phyloP scores from a whole-genome alignment of 2,888 invertebrate species.

The Cryptocheilus praepositus region DNA sequence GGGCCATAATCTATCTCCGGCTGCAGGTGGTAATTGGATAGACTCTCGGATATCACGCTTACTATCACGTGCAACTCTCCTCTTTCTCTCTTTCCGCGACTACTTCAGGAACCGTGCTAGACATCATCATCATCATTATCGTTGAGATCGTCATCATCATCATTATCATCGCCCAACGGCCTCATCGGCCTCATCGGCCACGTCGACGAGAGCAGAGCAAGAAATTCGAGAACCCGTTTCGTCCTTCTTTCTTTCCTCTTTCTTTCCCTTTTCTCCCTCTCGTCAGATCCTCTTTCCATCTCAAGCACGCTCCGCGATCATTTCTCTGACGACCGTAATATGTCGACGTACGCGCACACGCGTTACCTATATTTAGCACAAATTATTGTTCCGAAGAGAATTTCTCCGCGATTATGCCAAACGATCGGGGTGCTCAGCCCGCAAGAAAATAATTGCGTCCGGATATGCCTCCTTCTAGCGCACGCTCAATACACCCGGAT shows the following conservation, averaged over 20 bases:
- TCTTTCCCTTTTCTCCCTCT: slow-evolving; percentile 18
- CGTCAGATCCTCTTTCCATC: slow-evolving; percentile 15
- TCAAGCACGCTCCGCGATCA: slow-evolving; percentile 7
- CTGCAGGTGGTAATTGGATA: slow-evolving; percentile 56
- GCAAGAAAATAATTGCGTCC: slow-evolving; percentile 57
- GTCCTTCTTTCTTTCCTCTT: slow-evolving; percentile 30
- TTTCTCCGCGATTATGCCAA: slow-evolving; percentile 63
- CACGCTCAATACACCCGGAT: slow-evolving; percentile 4
- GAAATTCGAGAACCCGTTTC: slow-evolving; percentile 52
- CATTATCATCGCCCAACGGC: slow-evolving; percentile 36
- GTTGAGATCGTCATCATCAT: slow-evolving; percentile 33
- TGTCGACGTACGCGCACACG: slow-evolving; percentile 40
- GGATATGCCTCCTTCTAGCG: slow-evolving; percentile 17
- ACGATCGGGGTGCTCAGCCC: slow-evolving; percentile 41
- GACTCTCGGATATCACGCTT: slow-evolving; percentile 36
- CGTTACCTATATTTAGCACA: slow-evolving; percentile 64
- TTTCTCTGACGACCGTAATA: slow-evolving; percentile 41
- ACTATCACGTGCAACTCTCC: slow-evolving; percentile 27
- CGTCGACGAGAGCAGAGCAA: slow-evolving; percentile 35
- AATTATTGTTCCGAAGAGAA: slow-evolving; percentile 61
- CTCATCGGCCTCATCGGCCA: background rate
- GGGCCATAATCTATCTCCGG: slow-evolving; percentile 56
- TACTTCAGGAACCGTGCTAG: slow-evolving; percentile 21
- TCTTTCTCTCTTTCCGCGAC: slow-evolving; percentile 4
- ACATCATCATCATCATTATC: slow-evolving; percentile 39